Base-by-base conservation (phyloP, 1,140 invertebrate species). In the Penaeus japonicus region DNA sequence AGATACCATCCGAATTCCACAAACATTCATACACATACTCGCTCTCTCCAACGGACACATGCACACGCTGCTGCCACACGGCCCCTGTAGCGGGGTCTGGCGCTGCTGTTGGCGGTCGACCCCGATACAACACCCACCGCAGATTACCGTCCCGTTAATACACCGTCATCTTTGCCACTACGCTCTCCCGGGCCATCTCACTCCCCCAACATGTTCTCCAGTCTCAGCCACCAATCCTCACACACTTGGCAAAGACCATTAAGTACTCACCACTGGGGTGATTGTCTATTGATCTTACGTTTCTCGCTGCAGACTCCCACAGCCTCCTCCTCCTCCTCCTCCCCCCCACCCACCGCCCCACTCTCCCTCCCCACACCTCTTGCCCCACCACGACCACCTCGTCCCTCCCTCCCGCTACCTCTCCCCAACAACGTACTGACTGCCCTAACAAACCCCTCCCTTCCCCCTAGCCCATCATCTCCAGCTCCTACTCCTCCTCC, bases 231-330 rank as follows among this genome's bases (percentile, higher is more conserved):
- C 47, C 47, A 47, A 47, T 47, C 47, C 47, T 47, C 47, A 47
- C 47, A 47, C 47, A 47, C 47, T 84, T 59, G 35, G 62, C 47
- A 18, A 5, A 35, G 47, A 47, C 39, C 75, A 85, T 78, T 78
- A 55, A 85, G 54, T 78, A 77, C 77, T 35, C 24, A 39, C 35
- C 47, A 53, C 70, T 24, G 59, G 84, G 84, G 54, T 47, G 53
- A 85, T 79, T 85, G 84, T 79, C 73, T 85, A 85, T 85, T 85
- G 84, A 85, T 85, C 84, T 78, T 85, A 59, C 73, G 75, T 85
- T 84, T 84, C 82, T 73, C 30, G 82, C 32, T 84, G 62, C 82
- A 84, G 82, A 84, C 82, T 84, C 82, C 79, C 35, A 27, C 70
- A 27, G 35, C 70, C 70, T 30, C 35, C 27, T 32, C 70, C 35